Base-by-base conservation (phyloP, 1,140 invertebrate genomes). In the Pinna nobilis region DNA sequence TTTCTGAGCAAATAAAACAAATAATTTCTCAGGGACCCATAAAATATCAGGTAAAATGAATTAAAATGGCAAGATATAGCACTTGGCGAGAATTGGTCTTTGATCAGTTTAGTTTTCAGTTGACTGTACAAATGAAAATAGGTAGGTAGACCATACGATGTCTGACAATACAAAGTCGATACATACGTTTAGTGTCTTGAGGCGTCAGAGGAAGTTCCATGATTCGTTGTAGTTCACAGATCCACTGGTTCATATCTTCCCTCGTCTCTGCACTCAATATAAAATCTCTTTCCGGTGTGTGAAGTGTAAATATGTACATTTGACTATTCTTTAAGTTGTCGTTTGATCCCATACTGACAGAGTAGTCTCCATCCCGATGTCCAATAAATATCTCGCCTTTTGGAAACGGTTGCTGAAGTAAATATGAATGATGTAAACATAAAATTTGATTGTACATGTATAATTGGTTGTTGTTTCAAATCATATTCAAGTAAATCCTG, bases 351-450 rank as follows among this genome's bases (percentile, higher is more conserved):
- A 71, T 92, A 90, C 28, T 89, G 0, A 95, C 91, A 55, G 91
- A 91, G 84, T 94, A 97, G 2, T 94, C 94, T 76, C 94, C 94
- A 63, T 92, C 91, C 84, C 90, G 90, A 80, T 95, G 92, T 11
- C 96, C 94, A 74, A 97, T 90, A 87, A 96, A 97, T 72, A 97
- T 94, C 91, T 97, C 95, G 68, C 95, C 95, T 90, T 96, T 96
- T 0, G 96, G 94, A 90, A 94, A 94, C 0, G 95, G 94, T 86
- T 95, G 94, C 91, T 92, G 81, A 7, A 87, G 82, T 30, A 74
- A 53, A 23, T 65, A 13, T 51, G 15, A 51, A 70, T 50, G 20
- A 25, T 53, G 18, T 50, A 18, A 23, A 49, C 6, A 30, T 28
- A 25, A 33, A n/a, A 25, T 15, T 53, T 13, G 20, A 7, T 0